Conservation (phyloP, 1,140 invertebrate genomes). For the Coptotermes formosanus region DNA sequence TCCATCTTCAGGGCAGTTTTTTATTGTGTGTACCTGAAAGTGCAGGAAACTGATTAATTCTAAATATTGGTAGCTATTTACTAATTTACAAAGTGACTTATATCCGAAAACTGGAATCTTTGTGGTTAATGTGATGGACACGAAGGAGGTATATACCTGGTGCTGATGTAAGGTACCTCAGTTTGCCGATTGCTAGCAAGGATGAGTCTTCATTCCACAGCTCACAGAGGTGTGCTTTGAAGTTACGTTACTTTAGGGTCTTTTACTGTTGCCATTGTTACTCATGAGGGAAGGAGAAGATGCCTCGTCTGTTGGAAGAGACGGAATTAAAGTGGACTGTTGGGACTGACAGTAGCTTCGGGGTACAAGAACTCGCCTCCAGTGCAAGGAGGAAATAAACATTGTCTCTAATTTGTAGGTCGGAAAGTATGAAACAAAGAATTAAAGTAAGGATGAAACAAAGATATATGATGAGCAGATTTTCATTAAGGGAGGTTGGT, state of each 20-base stretch:
- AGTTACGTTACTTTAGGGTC: neutral
- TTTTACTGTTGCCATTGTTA: neutral
- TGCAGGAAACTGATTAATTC: no score
- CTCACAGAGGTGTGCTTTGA: neutral
- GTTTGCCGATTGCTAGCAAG: neutral
- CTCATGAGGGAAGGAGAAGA: neutral
- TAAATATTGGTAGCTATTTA: no score
- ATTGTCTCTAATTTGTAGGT: neutral
- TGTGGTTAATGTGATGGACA: no score
- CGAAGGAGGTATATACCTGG: neutral
- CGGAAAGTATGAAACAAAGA: neutral
- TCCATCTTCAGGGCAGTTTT: no score
- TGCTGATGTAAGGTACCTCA: neutral
- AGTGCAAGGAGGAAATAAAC: neutral
- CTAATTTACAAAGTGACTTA: no score
- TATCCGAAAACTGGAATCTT: no score
- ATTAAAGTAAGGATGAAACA: neutral
- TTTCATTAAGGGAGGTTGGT: neutral
- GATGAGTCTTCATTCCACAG: neutral
- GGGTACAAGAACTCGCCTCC: neutral
- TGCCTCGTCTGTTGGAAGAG: neutral
- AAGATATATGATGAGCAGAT: neutral
- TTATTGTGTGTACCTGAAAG: no score
- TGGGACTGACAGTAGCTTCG: neutral
- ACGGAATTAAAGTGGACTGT: neutral